Evolutionary conservation across 2,113 vertebrate species (phyloP).

Genomic region (Nothocercus julius): DNA sequence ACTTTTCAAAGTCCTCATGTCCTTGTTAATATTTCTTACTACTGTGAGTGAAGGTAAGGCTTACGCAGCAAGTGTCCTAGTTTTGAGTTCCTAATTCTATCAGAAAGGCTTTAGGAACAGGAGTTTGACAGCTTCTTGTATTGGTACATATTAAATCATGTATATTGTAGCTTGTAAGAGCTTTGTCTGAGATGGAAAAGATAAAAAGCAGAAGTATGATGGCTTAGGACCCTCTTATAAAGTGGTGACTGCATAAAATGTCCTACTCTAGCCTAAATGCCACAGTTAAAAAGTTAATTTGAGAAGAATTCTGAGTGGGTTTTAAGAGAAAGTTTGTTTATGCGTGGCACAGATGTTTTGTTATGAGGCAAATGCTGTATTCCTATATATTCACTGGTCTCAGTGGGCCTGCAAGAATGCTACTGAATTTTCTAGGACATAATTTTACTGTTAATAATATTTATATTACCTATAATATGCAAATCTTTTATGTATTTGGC

Average conservation of each 20-base stretch:
- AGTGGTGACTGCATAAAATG: not conserved
- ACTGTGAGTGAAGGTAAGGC: slow-evolving; percentile 33
- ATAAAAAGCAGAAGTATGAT: not conserved
- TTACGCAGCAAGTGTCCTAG: slow-evolving; percentile 43
- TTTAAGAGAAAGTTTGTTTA: not conserved
- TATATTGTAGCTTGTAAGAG: not conserved
- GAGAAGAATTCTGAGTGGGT: not conserved
- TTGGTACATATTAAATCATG: not conserved
- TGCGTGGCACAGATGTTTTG: not conserved
- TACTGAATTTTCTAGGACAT: not conserved
- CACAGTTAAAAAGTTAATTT: not conserved
- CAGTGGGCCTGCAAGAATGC: not conserved
- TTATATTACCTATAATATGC: not conserved
- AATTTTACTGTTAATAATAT: not conserved
- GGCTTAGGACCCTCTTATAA: not conserved
- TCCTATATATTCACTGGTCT: not conserved
- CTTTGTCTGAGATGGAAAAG: not conserved
- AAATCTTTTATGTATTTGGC: fast-evolving
- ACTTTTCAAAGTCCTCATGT: slow-evolving; percentile 58
- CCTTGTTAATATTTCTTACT: slow-evolving; percentile 68
- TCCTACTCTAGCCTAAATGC: not conserved
- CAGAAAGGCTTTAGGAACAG: slow-evolving; percentile 11
- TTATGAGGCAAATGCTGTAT: not conserved
- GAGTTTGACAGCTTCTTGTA: slow-evolving; percentile 14
- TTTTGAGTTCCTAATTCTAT: slow-evolving; percentile 33